Evolutionary conservation across 2,797 vertebrate genomes (phyloP), one percentile per base, ranked within the genome.

Genomic region (Periparus ater): DNA sequence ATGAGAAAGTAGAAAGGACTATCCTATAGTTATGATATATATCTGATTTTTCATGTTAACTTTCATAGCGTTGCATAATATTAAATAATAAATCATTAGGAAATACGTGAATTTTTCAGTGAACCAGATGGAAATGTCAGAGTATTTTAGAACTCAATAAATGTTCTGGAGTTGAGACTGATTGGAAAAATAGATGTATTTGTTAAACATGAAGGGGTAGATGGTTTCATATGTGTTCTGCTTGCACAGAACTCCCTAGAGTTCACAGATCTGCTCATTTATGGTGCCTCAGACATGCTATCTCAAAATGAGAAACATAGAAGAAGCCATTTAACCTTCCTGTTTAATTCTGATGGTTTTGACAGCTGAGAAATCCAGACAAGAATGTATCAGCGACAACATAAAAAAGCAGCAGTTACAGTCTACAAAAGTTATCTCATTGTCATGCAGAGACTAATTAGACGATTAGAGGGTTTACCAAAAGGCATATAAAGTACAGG

Each of bases 371-470:
- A 87, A 58, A 63, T 95, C 36, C 92, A 93, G 40, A 40, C 51
- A 70, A 78, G 17, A 19, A 23, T 48, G 9, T 72, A 45, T 19
- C n/a, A 71, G n/a, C 78, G 27, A 76, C 30, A 87, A 79, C 14
- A 66, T 66, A 84, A 96, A 94, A 88, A 57, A 76, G 6, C 36
- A 78, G 22, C 8, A 71, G 20, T 32, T 79, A 30, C 15, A 72
- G 30, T 11, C 32, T 65, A 85, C 34, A 47, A 91, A 94, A 72
- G 15, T 73, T 85, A 85, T 30, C n/a, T 91, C 13, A 66, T 89
- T 87, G 72, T 74, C 72, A 89, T 79, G 38, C 30, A 86, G 29
- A 93, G 71, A 8, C 63, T 89, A 82, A 89, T 90, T 67, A 95
- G 74, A 88, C 63, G 15, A 93, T 80, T 78, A 91, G 40, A 63